These are phyloP conservation scores for Drosophila pullipes DNA, from an alignment of 2,888 invertebrate genomes.

Conservation along the genomic window DNA sequence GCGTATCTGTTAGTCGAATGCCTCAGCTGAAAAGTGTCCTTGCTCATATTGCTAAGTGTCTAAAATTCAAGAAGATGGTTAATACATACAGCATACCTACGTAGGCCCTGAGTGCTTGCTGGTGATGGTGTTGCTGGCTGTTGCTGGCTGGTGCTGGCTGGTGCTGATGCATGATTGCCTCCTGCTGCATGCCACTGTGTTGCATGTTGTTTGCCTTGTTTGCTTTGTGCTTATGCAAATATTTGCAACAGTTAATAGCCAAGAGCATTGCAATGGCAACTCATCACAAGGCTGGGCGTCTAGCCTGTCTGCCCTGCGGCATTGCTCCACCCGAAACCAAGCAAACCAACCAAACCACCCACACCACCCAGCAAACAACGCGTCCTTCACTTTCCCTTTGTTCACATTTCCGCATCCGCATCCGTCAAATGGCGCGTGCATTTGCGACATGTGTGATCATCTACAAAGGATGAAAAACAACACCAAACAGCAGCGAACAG, in stretches of 20 bases:
- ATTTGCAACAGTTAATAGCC: slow-evolving; percentile 78
- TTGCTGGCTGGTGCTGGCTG: slow-evolving; percentile 3
- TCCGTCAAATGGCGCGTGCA: slow-evolving; percentile 69
- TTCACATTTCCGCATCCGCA: slow-evolving; percentile 55
- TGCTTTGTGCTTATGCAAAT: slow-evolving; percentile 71
- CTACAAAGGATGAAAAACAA: slow-evolving; percentile 37
- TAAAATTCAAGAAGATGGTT: slow-evolving; percentile 39
- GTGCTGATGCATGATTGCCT: slow-evolving; percentile 15
- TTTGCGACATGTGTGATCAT: slow-evolving; percentile 66
- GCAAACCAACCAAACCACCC: background rate
- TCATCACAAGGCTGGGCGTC: slow-evolving; percentile 61
- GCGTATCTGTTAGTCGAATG: slow-evolving; percentile 2
- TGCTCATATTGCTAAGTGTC: slow-evolving; percentile 50
- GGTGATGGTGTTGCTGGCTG: slow-evolving; percentile 14
- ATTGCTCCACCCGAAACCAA: slow-evolving; percentile 3
- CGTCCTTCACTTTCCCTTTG: slow-evolving; percentile 60
- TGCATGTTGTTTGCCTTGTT: slow-evolving; percentile 56
- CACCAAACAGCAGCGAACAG: slow-evolving; percentile 15
- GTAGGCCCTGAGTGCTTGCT: slow-evolving; percentile 22
- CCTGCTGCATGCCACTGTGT: slow-evolving; percentile 26
- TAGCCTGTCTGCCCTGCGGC: slow-evolving; percentile 55
- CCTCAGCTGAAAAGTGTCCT: background rate
- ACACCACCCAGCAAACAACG: slow-evolving; percentile 3
- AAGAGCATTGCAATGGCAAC: slow-evolving; percentile 66
- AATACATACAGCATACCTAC: slow-evolving; percentile 6